phyloP scores from a whole-genome alignment of 2,797 vertebrate genomes.

The Lagorchestes hirsutus region DNA sequence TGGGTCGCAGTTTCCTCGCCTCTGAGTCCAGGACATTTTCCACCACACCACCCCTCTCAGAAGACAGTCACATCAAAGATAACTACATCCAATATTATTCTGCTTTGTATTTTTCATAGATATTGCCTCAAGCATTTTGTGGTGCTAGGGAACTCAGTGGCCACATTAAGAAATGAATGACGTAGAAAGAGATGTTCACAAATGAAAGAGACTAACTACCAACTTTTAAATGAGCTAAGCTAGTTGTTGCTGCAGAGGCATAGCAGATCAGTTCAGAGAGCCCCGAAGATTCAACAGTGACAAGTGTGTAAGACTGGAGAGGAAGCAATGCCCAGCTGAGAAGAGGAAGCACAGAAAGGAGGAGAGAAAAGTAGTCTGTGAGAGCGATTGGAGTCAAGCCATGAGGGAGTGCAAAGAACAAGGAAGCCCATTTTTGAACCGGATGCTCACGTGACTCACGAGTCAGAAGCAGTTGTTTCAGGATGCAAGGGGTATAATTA shows the following conservation, averaged over 20 bases:
- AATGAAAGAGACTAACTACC: slow-evolving; percentile 27
- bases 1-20: neutral
- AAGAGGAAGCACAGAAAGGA: slow-evolving; percentile 69
- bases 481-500: slow-evolving; percentile 62
- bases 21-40: neutral
- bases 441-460: slow-evolving; percentile 60
- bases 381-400: slow-evolving; percentile 73
- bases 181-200: slow-evolving; percentile 17
- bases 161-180: slow-evolving; percentile 51
- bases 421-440: slow-evolving; percentile 72
- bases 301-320: slow-evolving; percentile 62
- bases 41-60: neutral
- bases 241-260: slow-evolving; percentile 46
- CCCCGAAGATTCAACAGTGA: slow-evolving; percentile 62
- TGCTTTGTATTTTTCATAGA: neutral
- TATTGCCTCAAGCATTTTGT: neutral
- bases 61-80: neutral
- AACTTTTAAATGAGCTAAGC: slow-evolving; percentile 38
- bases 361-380: slow-evolving; percentile 75
- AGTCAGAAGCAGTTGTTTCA: slow-evolving; percentile 70
- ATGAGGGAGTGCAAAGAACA: slow-evolving; percentile 65
- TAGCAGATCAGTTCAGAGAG: slow-evolving; percentile 33
- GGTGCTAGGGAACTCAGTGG: slow-evolving; percentile 42
- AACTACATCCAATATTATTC: neutral
- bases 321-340: slow-evolving; percentile 69